phyloP scores from a whole-genome alignment of 2,113 vertebrate species.

The Hippocampus barbouri region DNA sequence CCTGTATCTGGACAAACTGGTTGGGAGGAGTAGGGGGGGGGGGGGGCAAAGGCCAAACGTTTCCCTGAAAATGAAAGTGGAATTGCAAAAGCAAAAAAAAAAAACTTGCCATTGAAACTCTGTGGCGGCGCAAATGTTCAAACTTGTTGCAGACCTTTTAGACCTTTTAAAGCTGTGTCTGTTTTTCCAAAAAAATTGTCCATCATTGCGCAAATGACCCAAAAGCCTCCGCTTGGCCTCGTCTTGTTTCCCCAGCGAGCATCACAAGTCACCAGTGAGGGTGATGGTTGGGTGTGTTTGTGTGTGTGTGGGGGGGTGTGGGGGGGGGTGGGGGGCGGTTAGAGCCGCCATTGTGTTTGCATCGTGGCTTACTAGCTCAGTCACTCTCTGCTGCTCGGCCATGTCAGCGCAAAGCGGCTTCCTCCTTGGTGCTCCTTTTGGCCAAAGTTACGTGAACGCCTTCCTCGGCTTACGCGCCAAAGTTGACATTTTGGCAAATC shows the following conservation, averaged over 20 bases:
- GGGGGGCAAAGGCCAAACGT: slow-evolving; percentile 34
- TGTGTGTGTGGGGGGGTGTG: neutral
- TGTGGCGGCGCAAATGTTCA: too few species aligned
- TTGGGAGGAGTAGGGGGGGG: slow-evolving; percentile 38
- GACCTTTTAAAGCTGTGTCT: too few species aligned
- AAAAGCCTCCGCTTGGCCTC: slow-evolving; percentile 29
- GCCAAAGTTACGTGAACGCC: slow-evolving; percentile 7
- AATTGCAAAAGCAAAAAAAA: slow-evolving; percentile 52
- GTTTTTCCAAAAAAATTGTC: slow-evolving; percentile 30
- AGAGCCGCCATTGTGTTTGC: slow-evolving; percentile 55
- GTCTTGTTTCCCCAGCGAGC: slow-evolving; percentile 57
- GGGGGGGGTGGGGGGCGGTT: slow-evolving; percentile 11
- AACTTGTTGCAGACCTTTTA: too few species aligned
- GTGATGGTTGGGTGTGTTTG: neutral
- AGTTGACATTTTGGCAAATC: slow-evolving; percentile 2
- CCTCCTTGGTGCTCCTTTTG: slow-evolving; percentile 36
- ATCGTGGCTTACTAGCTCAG: slow-evolving; percentile 51
- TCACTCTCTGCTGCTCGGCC: slow-evolving; percentile 66
- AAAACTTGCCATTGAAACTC: too few species aligned
- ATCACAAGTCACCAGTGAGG: slow-evolving; percentile 47
- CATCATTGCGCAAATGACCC: slow-evolving; percentile 58
- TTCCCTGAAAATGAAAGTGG: slow-evolving; percentile 57
- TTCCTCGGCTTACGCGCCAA: neutral
- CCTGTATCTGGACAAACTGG: slow-evolving; percentile 72
- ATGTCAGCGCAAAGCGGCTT: slow-evolving; percentile 66